These are phyloP conservation scores for Drosophila neocordata DNA, from an alignment of 1,140 invertebrate species.

Conservation along the genomic window DNA sequence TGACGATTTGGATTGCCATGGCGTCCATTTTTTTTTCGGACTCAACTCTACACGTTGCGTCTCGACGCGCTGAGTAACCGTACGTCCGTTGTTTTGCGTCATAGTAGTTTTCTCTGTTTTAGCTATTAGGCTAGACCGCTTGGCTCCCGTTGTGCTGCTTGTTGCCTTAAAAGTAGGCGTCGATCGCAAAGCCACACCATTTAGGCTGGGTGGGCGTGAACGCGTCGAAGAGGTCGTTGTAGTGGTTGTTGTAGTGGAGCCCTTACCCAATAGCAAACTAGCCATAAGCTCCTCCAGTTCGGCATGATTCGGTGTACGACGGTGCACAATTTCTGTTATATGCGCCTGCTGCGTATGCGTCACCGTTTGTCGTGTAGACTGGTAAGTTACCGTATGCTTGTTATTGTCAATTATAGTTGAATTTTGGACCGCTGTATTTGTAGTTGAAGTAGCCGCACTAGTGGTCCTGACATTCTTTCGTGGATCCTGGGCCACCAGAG, in stretches of 20 bases:
- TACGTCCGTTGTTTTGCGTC: conserved; percentile 67
- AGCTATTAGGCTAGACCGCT: conserved; percentile 59
- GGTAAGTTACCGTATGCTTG: conserved; percentile 64
- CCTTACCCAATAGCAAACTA: conserved; percentile 43
- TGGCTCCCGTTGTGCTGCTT: conserved; percentile 26
- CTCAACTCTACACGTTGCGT: conserved; percentile 56
- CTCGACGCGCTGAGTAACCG: conserved; percentile 62
- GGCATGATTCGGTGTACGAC: conserved; percentile 61
- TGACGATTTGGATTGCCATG: neutral
- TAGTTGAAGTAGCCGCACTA: conserved; percentile 65
- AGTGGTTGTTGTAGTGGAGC: conserved; percentile 14
- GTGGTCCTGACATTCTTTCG: conserved; percentile 70
- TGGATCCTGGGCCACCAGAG: conserved; percentile 67
- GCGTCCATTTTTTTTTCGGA: conserved; percentile 33
- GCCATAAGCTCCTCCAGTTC: conserved; percentile 62
- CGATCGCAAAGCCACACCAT: conserved; percentile 57
- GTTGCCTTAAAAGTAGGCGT: conserved; percentile 56
- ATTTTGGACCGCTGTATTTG: conserved; percentile 72
- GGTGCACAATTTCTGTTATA: conserved; percentile 66
- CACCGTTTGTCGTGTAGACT: conserved; percentile 70
- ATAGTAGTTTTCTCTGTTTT: conserved; percentile 65
- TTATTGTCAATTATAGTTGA: conserved; percentile 72
- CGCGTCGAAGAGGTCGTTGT: conserved; percentile 31
- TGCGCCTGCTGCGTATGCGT: conserved; percentile 67
- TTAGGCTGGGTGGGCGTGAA: conserved; percentile 40